Base-by-base conservation (phyloP, 2,797 vertebrate species). In the Gymnopithys bicolor region DNA sequence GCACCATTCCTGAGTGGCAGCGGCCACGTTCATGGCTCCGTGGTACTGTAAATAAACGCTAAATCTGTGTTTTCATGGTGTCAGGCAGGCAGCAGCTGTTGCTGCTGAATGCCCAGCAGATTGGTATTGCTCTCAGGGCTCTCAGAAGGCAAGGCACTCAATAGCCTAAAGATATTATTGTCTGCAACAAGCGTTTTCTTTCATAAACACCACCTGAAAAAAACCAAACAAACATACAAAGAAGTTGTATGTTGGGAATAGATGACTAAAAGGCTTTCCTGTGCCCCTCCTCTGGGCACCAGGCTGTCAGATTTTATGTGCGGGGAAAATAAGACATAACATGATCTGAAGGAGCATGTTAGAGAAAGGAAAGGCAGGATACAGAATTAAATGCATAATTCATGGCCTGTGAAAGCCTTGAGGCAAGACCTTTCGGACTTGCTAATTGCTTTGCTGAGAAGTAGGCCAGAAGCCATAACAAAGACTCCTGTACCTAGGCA, bases 381-480 rank as follows among this genome's bases (percentile, higher is more conserved):
- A 62, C 32, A 69, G 89, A 91, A 77, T 28, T 82, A 88, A 90
- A 94, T 93, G 66, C 41, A 79, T 92, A 93, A 96, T 93, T 95
- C 92, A 93, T 74, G 48, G 46, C 13, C 56, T 86, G 51, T 64
- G 48, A 93, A 90, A 90, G 74, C 92, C 87, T 81, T 73, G 32
- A 94, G 91, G 86, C 93, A 96, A 93, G 84, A 79, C 80, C 90
- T 94, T 94, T 94, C 0, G 43, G 90, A 91, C 90, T 92, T 90
- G 51, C 74, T 92, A 95, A 95, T 92, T 93, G 81, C 86, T 91
- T 74, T 87, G 62, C 84, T 80, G 71, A 95, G 91, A 91, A 84
- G 56, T 32, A 95, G 87, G 84, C 87, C 84, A 93, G 74, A 75
- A 91, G 76, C 84, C 53, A 22, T 75, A 89, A 81, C n/a, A 84